A percentile compares a stretch with the other conserved stretches of the same genome.
Conservation (phyloP, 2,113 vertebrate genomes). For the Empidonax traillii region DNA sequence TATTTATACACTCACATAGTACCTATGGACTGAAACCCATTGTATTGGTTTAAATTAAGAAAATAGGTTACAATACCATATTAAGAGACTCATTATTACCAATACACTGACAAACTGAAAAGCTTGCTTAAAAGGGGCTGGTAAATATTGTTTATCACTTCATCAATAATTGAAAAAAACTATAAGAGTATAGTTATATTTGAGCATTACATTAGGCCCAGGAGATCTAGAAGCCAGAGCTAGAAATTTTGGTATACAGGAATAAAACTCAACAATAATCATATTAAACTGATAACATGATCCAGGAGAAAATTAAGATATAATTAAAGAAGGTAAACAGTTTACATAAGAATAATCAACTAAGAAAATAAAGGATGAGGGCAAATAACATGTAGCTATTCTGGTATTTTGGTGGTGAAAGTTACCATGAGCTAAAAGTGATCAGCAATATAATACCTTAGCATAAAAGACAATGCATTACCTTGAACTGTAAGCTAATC, state of each 20-base stretch:
- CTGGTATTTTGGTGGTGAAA: background rate
- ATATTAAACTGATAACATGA: background rate
- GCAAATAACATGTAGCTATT: background rate
- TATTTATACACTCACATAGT: background rate
- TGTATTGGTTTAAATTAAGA: background rate
- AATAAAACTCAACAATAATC: background rate
- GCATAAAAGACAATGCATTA: background rate
- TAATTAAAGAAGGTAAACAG: background rate
- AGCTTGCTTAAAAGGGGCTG: background rate
- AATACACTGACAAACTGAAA: background rate
- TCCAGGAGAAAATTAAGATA: background rate
- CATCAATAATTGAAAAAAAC: background rate
- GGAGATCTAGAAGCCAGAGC: background rate
- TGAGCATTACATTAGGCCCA: background rate
- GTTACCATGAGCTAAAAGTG: background rate
- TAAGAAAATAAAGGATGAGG: background rate
- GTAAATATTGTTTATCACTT: background rate
- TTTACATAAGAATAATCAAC: background rate
- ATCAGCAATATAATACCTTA: background rate
- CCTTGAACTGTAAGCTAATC: background rate
- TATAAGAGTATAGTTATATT: background rate
- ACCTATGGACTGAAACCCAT: background rate
- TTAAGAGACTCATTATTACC: background rate
- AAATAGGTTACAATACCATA: background rate
- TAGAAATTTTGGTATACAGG: background rate